Evolutionary conservation across 2,113 vertebrate species (phyloP), one percentile per base, ranked within the genome.

Genomic region (Ailuropoda melanoleuca): DNA sequence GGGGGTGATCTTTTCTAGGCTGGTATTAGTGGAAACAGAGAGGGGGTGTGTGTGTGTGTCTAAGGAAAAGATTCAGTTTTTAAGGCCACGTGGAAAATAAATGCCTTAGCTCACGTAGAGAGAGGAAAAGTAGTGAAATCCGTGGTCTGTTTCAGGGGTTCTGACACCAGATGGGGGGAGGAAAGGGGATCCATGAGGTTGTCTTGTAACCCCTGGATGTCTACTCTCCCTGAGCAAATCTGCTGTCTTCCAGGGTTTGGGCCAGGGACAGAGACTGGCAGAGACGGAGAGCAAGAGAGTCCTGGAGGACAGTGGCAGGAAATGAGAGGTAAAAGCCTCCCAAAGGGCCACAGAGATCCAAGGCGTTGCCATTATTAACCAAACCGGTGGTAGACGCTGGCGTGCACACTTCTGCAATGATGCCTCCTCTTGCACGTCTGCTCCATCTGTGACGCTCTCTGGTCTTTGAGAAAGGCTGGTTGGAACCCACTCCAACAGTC

Each of bases 21-120:
- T 74, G 74, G 46, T 86, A 58, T 37, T 93, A n/a, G 29, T 77
- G n/a, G 56, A 94, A 94, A 74, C 11, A 23, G 66, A 81, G 37
- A 5, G 66, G 17, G 21, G 15, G 1, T 12, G 23, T 75, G n/a
- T 12, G 19, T 78, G 13, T 55, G 70, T 81, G 50, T 50, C 21
- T 70, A 66, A 95, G 56, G 77, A 90, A 88, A 95, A 94, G n/a
- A 93, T 17, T 18, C 14, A 11, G 26, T 60, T 87, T 66, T 92
- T 83, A 85, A 95, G 39, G 6, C 46, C 37, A 75, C 6, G 0
- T 58, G 68, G 70, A 92, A 96, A 97, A 97, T 53, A 95, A 80
- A 94, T 77, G 43, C 37, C 4, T 90, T 97, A 34, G 34, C 13
- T 64, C 74, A 23, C 48, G 62, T 43, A 55, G 19, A 77, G n/a